Evolutionary conservation across 2,888 invertebrate genomes (phyloP), one percentile per base, ranked within the genome.

Genomic region (Allolobophora icterica): DNA sequence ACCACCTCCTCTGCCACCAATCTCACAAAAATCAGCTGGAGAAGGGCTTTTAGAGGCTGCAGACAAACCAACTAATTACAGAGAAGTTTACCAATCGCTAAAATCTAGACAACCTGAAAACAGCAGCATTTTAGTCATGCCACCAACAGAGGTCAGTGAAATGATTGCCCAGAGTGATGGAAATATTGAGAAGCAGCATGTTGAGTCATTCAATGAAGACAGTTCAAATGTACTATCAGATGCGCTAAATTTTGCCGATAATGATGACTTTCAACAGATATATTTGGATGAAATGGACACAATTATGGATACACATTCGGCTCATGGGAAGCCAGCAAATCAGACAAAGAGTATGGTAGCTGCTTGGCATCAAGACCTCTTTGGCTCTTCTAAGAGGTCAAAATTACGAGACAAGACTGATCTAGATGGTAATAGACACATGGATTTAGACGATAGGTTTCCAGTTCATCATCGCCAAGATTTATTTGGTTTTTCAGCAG

Each of bases 171-270:
- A 71, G 0, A 71, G 13, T 71, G 71, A n/a, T 71, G 71, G 71
- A n/a, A 71, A 71, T 71, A 71, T 71, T n/a, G 87, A 87, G 35
- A 87, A 87, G 35, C 35, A 87, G n/a, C 24, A 21, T 11, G n/a
- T 87, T 87, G 87, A 87, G 35, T 87, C 87, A 35, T 87, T 87
- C 38, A 87, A 87, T 87, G 87, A 87, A 87, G 87, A 87, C 87
- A 87, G 87, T 87, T 87, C 87, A 38, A 87, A 87, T 87, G 87
- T 87, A 33, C 87, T 87, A 1, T 38, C 87, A 87, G 87, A 87
- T 71, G n/a, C 71, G 15, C 30, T 87, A 87, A 87, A 87, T 33
- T 87, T 87, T 87, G 35, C 35, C 6, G 87, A 87, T 87, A 87
- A 87, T 34, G 87, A 87, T 13, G 87, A 87, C 38, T 87, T 87